phyloP scores from a whole-genome alignment of 2,113 vertebrate species.

The Muscicapa adusta region DNA sequence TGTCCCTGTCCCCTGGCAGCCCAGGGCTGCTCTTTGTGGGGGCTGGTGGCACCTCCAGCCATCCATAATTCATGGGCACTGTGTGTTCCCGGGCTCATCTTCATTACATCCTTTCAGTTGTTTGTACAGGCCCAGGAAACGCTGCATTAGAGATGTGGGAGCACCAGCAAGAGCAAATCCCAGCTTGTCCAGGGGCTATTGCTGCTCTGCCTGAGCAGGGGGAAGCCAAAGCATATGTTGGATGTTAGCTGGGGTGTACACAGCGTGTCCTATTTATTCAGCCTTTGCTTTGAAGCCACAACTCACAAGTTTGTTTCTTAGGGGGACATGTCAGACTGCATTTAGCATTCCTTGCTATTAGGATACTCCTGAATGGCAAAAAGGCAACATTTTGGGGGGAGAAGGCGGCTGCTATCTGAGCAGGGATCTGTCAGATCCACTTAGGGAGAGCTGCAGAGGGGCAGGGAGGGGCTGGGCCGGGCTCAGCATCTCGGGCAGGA shows the following conservation, averaged over 20 bases:
- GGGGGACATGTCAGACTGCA: constrained; percentile 98
- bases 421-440: constrained; percentile 90
- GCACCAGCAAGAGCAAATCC: constrained; percentile 75
- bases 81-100: not conserved
- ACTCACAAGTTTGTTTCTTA: constrained; percentile 96
- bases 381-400: constrained; percentile 83
- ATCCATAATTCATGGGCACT: not conserved
- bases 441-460: constrained; percentile 75
- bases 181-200: constrained; percentile 83
- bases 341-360: constrained; percentile 89
- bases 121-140: constrained; percentile 19
- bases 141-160: constrained; percentile 44
- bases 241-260: constrained; percentile 96
- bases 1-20: not conserved
- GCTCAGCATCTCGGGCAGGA: constrained; percentile 4
- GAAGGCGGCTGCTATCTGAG: constrained; percentile 85
- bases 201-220: constrained; percentile 80
- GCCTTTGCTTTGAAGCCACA: constrained; percentile 89
- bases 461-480: constrained; percentile 51
- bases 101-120: constrained; percentile 22
- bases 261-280: constrained; percentile 97
- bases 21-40: not conserved
- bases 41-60: not conserved
- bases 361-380: constrained; percentile 89
- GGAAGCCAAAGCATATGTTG: constrained; percentile 96